phyloP scores from a whole-genome alignment of 2,113 vertebrate species.

The Struthio camelus region DNA sequence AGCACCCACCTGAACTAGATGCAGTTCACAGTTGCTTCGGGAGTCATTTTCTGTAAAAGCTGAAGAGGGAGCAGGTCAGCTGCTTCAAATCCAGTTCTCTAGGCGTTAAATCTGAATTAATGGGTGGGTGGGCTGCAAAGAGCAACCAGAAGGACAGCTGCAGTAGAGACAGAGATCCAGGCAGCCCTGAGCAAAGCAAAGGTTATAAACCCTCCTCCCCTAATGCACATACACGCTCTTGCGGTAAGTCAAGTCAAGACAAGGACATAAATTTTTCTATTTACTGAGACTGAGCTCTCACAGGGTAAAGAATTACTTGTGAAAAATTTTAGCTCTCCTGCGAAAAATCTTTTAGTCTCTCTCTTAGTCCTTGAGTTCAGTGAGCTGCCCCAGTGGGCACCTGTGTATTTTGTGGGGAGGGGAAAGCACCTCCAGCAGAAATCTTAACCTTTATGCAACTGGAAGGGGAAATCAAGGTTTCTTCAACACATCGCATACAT shows the following conservation, averaged over 20 bases:
- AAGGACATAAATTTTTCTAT: neutral
- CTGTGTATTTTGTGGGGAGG: neutral
- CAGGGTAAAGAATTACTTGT: neutral
- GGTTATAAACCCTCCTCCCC: neutral
- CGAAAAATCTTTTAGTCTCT: neutral
- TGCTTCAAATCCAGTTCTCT: neutral
- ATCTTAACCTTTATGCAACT: neutral
- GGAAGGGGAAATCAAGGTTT: neutral
- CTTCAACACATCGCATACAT: neutral
- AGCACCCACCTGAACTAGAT: neutral
- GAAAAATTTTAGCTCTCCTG: neutral
- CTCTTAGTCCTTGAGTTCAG: neutral
- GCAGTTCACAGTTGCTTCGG: neutral
- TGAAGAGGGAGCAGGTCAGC: slow-evolving; percentile 3
- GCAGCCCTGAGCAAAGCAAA: neutral
- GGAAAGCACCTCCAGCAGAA: neutral
- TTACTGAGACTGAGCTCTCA: neutral
- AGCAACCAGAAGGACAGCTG: neutral
- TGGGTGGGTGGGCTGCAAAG: neutral
- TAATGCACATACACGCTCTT: neutral
- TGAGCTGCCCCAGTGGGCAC: neutral
- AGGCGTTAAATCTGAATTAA: neutral
- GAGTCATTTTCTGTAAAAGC: neutral
- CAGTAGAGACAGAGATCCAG: neutral
- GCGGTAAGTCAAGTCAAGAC: neutral